Percentiles rank a stretch among this genome's conserved stretches.
These are phyloP conservation scores for Pionites leucogaster DNA, from an alignment of 2,113 vertebrate genomes.

Conservation along the genomic window DNA sequence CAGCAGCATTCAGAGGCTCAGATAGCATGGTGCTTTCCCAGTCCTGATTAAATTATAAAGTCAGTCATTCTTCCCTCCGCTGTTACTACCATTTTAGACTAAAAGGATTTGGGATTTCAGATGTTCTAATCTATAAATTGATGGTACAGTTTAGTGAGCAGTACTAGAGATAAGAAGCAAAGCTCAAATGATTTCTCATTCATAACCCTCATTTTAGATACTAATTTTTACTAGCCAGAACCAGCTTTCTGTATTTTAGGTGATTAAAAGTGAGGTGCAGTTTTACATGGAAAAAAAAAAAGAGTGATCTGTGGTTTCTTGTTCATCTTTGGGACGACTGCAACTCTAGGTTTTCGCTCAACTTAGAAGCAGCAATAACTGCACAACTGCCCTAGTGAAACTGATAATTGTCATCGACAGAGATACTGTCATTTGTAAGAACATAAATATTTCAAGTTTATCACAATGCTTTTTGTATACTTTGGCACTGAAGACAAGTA, in stretches of 20 bases:
- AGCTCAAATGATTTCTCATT: not conserved
- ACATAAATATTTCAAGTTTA: not conserved
- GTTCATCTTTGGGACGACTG: not conserved
- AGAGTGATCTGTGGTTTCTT: not conserved
- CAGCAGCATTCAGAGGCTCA: not conserved
- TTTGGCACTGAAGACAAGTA: not conserved
- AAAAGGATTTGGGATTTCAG: not conserved
- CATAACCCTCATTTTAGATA: slow-evolving; percentile 19
- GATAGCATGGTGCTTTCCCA: not conserved
- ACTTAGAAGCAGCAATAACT: not conserved
- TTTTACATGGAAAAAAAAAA: not conserved
- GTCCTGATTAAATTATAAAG: not conserved
- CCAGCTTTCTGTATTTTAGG: not conserved
- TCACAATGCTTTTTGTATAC: not conserved
- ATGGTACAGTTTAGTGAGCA: not conserved
- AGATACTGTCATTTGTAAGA: not conserved
- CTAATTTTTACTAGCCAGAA: slow-evolving; percentile 40
- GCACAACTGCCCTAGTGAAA: not conserved
- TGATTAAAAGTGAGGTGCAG: slow-evolving; percentile 51
- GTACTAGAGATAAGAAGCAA: not conserved
- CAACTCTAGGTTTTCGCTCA: not conserved
- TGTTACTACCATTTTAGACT: not conserved
- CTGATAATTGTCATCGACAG: not conserved
- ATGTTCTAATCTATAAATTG: not conserved
- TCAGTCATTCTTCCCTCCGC: not conserved